A percentile compares a stretch with the other conserved stretches of the same genome.
phyloP scores from a whole-genome alignment of 1,140 invertebrate genomes.

The Tetramorium simillimum region DNA sequence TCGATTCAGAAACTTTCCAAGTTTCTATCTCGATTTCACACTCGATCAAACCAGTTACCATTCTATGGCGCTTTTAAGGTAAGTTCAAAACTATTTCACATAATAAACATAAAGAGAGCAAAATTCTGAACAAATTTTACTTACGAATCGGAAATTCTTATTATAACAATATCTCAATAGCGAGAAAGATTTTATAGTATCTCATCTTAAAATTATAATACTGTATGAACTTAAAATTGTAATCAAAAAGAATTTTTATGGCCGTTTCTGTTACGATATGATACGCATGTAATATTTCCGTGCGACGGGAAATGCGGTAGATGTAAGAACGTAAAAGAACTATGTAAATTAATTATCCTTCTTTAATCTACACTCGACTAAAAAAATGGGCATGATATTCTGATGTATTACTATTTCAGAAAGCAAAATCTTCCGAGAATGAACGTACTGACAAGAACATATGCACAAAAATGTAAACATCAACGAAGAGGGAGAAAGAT shows the following conservation, averaged over 20 bases:
- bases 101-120: neutral
- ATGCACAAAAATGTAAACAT: slow-evolving; percentile 28
- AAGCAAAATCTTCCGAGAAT: neutral
- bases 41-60: slow-evolving; percentile 1
- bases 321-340: neutral
- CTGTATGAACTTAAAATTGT: neutral
- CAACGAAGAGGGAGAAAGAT: neutral
- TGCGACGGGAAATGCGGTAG: neutral
- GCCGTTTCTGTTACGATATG: neutral
- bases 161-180: neutral
- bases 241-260: slow-evolving; percentile 2
- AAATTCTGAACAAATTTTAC: neutral
- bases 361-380: neutral
- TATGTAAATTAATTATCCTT: neutral
- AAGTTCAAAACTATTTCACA: neutral
- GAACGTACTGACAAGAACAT: neutral
- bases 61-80: neutral
- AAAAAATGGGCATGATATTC: neutral
- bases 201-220: neutral
- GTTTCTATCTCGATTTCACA: slow-evolving; percentile 60
- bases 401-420: neutral
- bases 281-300: neutral
- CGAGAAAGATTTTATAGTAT: neutral
- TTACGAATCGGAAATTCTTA: neutral
- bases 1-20: slow-evolving; percentile 57